Conservation (phyloP, 2,113 vertebrate species). For the Ivindomyrus marchei region DNA sequence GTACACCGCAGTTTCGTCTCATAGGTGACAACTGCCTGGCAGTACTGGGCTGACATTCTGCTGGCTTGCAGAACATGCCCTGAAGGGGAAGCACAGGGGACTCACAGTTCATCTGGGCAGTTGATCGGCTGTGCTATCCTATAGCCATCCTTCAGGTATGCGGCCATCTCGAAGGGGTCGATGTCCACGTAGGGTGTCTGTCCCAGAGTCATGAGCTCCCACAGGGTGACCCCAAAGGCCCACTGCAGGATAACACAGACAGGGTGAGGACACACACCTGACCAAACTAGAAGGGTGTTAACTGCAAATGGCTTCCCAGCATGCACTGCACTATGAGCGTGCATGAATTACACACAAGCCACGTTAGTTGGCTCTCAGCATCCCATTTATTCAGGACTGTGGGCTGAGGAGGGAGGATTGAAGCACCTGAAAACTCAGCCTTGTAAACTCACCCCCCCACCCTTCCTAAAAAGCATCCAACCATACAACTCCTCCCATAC, state of each 20-base stretch:
- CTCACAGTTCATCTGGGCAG: constrained; percentile 96
- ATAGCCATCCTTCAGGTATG: constrained; percentile 96
- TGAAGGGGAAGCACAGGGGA: constrained; percentile 25
- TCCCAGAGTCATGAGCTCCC: constrained; percentile 97
- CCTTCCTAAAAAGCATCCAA: neutral
- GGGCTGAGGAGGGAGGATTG: neutral
- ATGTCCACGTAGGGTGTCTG: constrained; percentile 97
- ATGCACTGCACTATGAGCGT: neutral
- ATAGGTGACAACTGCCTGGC: neutral
- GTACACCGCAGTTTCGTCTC: neutral
- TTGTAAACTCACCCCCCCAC: neutral
- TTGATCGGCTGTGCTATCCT: constrained; percentile 98
- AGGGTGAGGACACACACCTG: neutral
- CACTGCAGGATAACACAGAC: constrained; percentile 60
- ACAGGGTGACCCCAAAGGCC: constrained; percentile 93
- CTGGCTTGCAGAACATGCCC: neutral
- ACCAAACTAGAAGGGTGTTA: neutral
- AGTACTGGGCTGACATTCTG: neutral
- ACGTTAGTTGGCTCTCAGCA: neutral
- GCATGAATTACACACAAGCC: neutral
- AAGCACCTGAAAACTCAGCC: neutral
- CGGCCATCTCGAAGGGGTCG: constrained; percentile 97
- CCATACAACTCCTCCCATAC: neutral
- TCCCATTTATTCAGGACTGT: neutral
- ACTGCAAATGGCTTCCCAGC: constrained; percentile 7